These are phyloP conservation scores for Aproaerema taeniolella DNA, from an alignment of 2,888 invertebrate genomes.

Conservation along the genomic window DNA sequence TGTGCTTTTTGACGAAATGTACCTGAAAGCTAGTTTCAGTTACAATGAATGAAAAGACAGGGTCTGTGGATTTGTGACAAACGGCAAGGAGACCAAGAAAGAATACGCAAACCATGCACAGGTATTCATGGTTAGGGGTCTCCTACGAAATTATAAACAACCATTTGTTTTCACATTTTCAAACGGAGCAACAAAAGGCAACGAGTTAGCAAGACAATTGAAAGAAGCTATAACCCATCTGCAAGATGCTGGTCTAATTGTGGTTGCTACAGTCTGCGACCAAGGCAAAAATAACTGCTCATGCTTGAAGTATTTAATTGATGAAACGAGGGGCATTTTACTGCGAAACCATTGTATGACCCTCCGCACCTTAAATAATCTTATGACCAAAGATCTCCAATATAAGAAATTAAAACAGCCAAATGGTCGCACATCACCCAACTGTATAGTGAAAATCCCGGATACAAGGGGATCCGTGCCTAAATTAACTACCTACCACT, in stretches of 20 bases:
- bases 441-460: too few relatives aligned
- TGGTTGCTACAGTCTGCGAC: constrained; percentile 26
- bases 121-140: constrained; percentile 25
- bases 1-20: constrained; percentile 28
- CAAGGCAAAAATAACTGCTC: too few relatives aligned
- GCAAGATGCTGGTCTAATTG: constrained; percentile 22
- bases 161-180: constrained; percentile 22
- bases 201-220: constrained; percentile 23
- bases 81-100: constrained; percentile 16
- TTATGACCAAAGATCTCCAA: too few relatives aligned
- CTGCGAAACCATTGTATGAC: too few relatives aligned
- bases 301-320: too few relatives aligned
- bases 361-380: too few relatives aligned
- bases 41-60: constrained; percentile 25
- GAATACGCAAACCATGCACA: constrained; percentile 27
- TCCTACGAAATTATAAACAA: constrained; percentile 22
- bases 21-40: constrained; percentile 21
- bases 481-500: too few relatives aligned
- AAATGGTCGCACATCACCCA: too few relatives aligned
- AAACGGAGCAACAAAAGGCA: constrained; percentile 22
- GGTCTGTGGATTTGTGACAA: constrained; percentile 24
- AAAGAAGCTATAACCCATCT: constrained; percentile 20
- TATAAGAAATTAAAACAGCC: too few relatives aligned
- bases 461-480: too few relatives aligned
- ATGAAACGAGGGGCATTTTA: too few relatives aligned